Base-by-base conservation (phyloP, 1,140 invertebrate genomes). In the Drosophila ambigua region DNA sequence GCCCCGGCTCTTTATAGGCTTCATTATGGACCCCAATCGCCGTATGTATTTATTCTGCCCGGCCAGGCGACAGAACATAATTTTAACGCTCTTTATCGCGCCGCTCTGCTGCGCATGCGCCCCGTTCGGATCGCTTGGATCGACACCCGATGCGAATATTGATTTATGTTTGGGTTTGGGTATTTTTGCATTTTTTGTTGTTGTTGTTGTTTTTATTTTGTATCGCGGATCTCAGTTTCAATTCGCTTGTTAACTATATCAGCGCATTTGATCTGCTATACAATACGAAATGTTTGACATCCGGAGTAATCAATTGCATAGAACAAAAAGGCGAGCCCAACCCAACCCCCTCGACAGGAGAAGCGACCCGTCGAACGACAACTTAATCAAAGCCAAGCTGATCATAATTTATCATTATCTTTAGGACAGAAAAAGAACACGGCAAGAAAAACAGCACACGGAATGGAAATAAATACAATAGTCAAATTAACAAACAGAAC, bases 31-130 rank as follows among this genome's bases (percentile, higher is more conserved):
- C 44, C 53, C 62, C 68, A 67, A 39, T 39, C 35, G 35, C 9
- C 4, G 81, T 71, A 78, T 84, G 80, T 85, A 85, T 85, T 84
- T 85, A 85, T 85, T 85, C 66, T 77, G 77, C 73, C 52, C 72
- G 68, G 60, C 63, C 81, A 81, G 73, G 82, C 82, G 78, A 85
- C 82, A 87, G 82, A 85, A 85, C 83, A 87, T 87, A 87, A 87
- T 83, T 87, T 82, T 71, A 88, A 79, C 72, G 83, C 83, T 87
- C 79, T 87, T 87, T 87, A 87, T 88, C 79, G 76, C 67, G 50
- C 81, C 77, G 73, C 79, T 45, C 73, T 69, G 74, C 71, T 78
- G 79, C 79, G 79, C 79, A 82, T 83, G 77, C 66, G 79, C 63
- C 60, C 68, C 43, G 54, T 55, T 68, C 61, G 45, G 28, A 46